phyloP scores from a whole-genome alignment of 1,140 invertebrate species.

The Patella vulgata region DNA sequence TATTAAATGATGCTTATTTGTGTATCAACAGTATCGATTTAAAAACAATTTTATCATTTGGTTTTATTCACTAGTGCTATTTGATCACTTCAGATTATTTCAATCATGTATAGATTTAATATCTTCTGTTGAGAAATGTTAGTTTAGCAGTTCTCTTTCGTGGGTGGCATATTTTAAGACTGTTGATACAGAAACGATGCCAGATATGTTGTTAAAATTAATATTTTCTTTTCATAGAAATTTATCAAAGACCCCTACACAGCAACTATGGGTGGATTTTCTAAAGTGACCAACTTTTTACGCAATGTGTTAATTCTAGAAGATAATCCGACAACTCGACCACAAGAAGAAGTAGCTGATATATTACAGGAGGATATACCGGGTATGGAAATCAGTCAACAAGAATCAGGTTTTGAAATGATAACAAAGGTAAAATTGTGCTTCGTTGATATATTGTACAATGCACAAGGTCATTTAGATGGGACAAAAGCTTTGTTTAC shows the following conservation, averaged over 20 bases:
- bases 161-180: too few species aligned
- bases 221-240: conserved; percentile 66
- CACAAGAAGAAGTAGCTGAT: conserved; percentile 68
- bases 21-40: too few species aligned
- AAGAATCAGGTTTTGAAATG: conserved; percentile 67
- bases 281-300: conserved; percentile 80
- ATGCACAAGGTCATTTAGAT: neutral
- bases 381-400: conserved; percentile 67
- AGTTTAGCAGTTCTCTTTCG: too few species aligned
- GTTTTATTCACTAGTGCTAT: too few species aligned
- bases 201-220: too few species aligned
- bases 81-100: too few species aligned
- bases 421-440: conserved; percentile 62
- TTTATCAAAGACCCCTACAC: conserved; percentile 78
- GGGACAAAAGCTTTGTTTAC: too few species aligned
- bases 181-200: too few species aligned
- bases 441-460: neutral
- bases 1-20: too few species aligned
- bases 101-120: too few species aligned
- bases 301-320: conserved; percentile 61
- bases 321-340: conserved; percentile 49
- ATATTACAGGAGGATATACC: conserved; percentile 70
- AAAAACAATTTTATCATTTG: too few species aligned
- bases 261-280: conserved; percentile 83
- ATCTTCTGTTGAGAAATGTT: too few species aligned